These are phyloP conservation scores for Paragorgia papillata DNA, from an alignment of 92 coral and sea anemone genomes.

Conservation along the genomic window DNA sequence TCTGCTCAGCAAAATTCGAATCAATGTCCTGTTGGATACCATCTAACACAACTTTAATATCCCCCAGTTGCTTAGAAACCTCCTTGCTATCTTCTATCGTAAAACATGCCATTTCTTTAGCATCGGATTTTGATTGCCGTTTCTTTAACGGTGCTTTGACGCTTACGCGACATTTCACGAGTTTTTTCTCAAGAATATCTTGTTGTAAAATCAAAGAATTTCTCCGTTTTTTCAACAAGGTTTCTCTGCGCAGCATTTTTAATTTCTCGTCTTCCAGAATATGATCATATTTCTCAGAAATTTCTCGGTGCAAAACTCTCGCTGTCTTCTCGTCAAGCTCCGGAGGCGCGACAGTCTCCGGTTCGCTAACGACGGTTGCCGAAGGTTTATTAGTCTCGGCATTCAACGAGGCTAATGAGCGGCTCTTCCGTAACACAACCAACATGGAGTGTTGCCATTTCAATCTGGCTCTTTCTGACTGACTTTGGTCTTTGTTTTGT, in stretches of 20 bases:
- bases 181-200: conserved; percentile 78
- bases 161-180: conserved; percentile 65
- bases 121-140: conserved; percentile 71
- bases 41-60: conserved; percentile 69
- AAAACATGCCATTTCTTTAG: conserved; percentile 26
- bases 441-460: conserved; percentile 90
- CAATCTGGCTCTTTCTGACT: conserved; percentile 69
- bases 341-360: conserved; percentile 42
- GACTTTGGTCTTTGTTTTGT: conserved; percentile 64
- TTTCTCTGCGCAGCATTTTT: conserved; percentile 74
- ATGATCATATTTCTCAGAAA: conserved; percentile 71
- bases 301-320: conserved; percentile 52
- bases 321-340: conserved; percentile 45
- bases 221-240: conserved; percentile 82
- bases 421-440: conserved; percentile 69
- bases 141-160: conserved; percentile 74
- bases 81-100: conserved; percentile 39
- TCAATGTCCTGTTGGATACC: conserved; percentile 17
- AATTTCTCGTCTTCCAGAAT: conserved; percentile 85
- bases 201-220: conserved; percentile 85
- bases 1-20: conserved; percentile 9
- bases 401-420: conserved; percentile 54
- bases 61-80: conserved; percentile 67
- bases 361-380: conserved; percentile 12
- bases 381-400: conserved; percentile 46